These are phyloP conservation scores for Pseudomyrmex pallidus DNA, from an alignment of 1,140 invertebrate species.

Conservation along the genomic window DNA sequence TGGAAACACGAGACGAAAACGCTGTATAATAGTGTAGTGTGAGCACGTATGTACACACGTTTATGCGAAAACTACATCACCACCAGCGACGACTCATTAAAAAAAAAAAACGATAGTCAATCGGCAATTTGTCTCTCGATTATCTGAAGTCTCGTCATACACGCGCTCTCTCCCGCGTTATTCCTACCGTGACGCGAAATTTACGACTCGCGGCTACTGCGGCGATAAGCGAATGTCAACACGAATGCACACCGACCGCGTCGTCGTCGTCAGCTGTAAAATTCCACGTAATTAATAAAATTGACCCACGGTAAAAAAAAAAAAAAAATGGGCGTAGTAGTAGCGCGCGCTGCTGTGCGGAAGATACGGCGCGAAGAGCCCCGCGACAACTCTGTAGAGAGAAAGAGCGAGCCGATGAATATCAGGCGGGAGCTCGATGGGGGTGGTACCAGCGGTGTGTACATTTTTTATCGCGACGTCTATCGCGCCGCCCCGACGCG, in stretches of 20 bases:
- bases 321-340: neutral
- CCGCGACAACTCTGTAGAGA: slow-evolving; percentile 27
- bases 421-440: slow-evolving; percentile 30
- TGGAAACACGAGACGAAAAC: neutral
- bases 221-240: slow-evolving; percentile 52
- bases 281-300: slow-evolving; percentile 60
- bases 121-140: slow-evolving; percentile 56
- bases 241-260: neutral
- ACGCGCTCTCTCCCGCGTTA: slow-evolving; percentile 3
- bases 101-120: slow-evolving; percentile 29
- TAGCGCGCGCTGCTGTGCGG: neutral
- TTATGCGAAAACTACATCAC: too few relatives aligned
- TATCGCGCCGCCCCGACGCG: slow-evolving; percentile 18
- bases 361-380: slow-evolving; percentile 12
- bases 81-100: slow-evolving; percentile 39
- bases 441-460: slow-evolving; percentile 31
- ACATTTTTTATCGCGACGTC: slow-evolving; percentile 55
- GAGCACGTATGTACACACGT: neutral
- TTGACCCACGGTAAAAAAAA: neutral
- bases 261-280: slow-evolving; percentile 30
- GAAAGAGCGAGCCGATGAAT: slow-evolving; percentile 24
- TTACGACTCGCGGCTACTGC: slow-evolving; percentile 44
- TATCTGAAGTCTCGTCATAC: slow-evolving; percentile 40
- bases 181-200: slow-evolving; percentile 50
- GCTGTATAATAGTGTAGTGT: neutral